These are phyloP conservation scores for Cecropterus lyciades DNA, from an alignment of 1,140 invertebrate species.

Conservation along the genomic window DNA sequence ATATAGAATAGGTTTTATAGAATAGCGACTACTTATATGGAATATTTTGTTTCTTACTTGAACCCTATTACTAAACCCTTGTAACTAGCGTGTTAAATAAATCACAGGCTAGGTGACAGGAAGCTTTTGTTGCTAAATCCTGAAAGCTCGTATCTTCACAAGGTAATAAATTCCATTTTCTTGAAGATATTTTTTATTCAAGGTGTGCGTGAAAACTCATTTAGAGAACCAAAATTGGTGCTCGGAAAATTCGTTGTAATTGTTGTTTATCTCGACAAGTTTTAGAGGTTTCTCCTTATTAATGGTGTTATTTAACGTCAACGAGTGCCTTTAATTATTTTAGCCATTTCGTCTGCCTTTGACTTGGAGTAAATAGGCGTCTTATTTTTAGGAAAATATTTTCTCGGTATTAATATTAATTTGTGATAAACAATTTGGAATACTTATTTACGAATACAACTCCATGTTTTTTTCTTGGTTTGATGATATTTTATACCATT, in stretches of 20 bases:
- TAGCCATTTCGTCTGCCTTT: slow-evolving; percentile 31
- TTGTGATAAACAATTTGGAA: not conserved
- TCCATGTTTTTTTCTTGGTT: too few species aligned
- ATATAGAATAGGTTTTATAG: not conserved
- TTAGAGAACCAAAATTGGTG: slow-evolving; percentile 47
- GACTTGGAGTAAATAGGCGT: slow-evolving; percentile 16
- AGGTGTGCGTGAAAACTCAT: slow-evolving; percentile 38
- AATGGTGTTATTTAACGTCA: slow-evolving; percentile 72
- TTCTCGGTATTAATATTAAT: not conserved
- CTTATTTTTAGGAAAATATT: slow-evolving; percentile 18
- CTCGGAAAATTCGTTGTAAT: slow-evolving; percentile 59
- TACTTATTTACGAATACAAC: too few species aligned
- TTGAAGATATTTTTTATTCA: slow-evolving; percentile 35
- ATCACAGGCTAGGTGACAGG: slow-evolving; percentile 27
- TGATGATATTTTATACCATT: slow-evolving; percentile 2
- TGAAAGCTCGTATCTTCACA: slow-evolving; percentile 17
- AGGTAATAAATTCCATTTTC: slow-evolving; percentile 29
- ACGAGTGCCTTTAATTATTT: slow-evolving; percentile 71
- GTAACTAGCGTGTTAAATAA: slow-evolving; percentile 29
- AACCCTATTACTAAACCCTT: slow-evolving; percentile 6
- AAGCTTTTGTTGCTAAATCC: slow-evolving; percentile 28
- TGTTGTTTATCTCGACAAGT: slow-evolving; percentile 70
- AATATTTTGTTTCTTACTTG: not conserved
- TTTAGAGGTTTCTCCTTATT: slow-evolving; percentile 70
- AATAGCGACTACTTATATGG: too few species aligned